Conservation (phyloP, 1,140 invertebrate species). For the Drosophila pectinifera region DNA sequence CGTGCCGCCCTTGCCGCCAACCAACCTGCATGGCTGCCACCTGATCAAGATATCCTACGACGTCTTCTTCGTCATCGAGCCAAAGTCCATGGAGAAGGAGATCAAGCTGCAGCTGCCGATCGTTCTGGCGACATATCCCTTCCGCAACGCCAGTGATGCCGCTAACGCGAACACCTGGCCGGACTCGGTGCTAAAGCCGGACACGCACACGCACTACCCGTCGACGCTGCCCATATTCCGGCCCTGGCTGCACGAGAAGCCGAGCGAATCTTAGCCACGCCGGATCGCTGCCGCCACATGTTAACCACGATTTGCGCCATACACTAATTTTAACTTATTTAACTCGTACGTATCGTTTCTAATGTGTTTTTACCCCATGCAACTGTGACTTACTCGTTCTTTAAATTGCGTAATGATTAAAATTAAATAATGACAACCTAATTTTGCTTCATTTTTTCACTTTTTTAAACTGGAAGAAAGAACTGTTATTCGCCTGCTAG, state of each 20-base stretch:
- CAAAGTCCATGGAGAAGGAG: slow-evolving; percentile 95
- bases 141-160: slow-evolving; percentile 88
- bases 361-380: slow-evolving; percentile 20
- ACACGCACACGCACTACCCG: slow-evolving; percentile 94
- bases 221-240: slow-evolving; percentile 96
- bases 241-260: slow-evolving; percentile 91
- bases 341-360: slow-evolving; percentile 42
- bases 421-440: slow-evolving; percentile 6
- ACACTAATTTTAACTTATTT: slow-evolving; percentile 72
- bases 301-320: slow-evolving; percentile 68
- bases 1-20: slow-evolving; percentile 97
- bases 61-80: slow-evolving; percentile 96
- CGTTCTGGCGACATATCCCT: slow-evolving; percentile 96
- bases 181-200: slow-evolving; percentile 88
- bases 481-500: no score
- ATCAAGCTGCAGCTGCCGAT: slow-evolving; percentile 97
- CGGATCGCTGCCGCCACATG: background rate
- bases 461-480: no score
- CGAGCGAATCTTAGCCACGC: slow-evolving; percentile 59
- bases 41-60: slow-evolving; percentile 97
- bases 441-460: background rate
- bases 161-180: slow-evolving; percentile 86
- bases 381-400: slow-evolving; percentile 24
- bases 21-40: slow-evolving; percentile 97
- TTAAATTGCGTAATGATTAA: slow-evolving; percentile 31